Conservation (phyloP, 2,888 invertebrate species). For the Lobophora halterata region DNA sequence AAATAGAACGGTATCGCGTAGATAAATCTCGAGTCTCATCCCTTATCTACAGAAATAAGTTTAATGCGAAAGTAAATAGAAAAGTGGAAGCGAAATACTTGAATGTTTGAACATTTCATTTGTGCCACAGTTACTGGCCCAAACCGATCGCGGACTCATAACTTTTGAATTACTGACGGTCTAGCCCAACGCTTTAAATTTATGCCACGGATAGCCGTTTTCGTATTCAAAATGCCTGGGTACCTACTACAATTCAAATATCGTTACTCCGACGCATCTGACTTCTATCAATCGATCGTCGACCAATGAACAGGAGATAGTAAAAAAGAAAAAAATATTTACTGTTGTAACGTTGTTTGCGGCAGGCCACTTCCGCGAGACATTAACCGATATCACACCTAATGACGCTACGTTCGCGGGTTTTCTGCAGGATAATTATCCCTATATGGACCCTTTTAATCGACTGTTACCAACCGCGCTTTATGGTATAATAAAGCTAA, state of each 20-base stretch:
- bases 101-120: constrained; percentile 68
- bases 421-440: constrained; percentile 55
- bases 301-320: constrained; percentile 6
- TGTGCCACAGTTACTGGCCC: constrained; percentile 43
- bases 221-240: constrained; percentile 18
- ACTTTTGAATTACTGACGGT: constrained; percentile 39
- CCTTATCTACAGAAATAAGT: constrained; percentile 70
- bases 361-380: constrained; percentile 14
- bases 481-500: constrained; percentile 53
- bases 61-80: constrained; percentile 76
- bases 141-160: constrained; percentile 35
- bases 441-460: constrained; percentile 58
- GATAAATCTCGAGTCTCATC: constrained; percentile 73
- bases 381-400: constrained; percentile 31
- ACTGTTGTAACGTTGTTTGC: constrained; percentile 17
- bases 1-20: constrained; percentile 73
- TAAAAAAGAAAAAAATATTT: constrained; percentile 6
- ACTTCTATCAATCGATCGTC: background rate
- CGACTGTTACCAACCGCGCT: constrained; percentile 51
- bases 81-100: constrained; percentile 65
- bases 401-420: constrained; percentile 37
- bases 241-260: constrained; percentile 16
- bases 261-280: constrained; percentile 1
- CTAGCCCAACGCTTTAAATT: constrained; percentile 22
- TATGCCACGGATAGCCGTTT: constrained; percentile 23